These are phyloP conservation scores for Drosophila bocki DNA, from an alignment of 1,140 invertebrate species.

Conservation along the genomic window DNA sequence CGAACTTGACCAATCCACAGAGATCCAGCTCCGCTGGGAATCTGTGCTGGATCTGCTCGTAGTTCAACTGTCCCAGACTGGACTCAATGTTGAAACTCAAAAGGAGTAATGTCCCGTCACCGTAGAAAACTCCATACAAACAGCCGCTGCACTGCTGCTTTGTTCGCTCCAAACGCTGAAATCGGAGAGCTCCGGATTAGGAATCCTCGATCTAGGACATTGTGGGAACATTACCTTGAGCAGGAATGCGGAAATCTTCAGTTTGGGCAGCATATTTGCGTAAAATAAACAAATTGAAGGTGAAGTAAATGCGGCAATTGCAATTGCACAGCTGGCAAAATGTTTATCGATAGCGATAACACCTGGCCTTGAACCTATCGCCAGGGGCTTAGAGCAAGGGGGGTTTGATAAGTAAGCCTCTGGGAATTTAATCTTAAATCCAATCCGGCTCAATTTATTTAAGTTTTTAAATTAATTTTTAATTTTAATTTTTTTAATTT, in stretches of 20 bases:
- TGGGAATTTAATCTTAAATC: background rate
- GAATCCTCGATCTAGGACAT: background rate
- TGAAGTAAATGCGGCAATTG: conserved; percentile 34
- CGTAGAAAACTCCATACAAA: conserved; percentile 90
- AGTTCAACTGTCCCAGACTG: conserved; percentile 86
- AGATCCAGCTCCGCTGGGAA: conserved; percentile 91
- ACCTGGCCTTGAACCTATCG: conserved; percentile 9
- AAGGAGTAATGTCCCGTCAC: conserved; percentile 88
- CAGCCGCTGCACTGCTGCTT: conserved; percentile 88
- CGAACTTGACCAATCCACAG: conserved; percentile 89
- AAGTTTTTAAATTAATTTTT: too few relatives aligned
- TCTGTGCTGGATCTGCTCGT: conserved; percentile 87
- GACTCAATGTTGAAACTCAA: conserved; percentile 88
- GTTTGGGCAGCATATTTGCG: conserved; percentile 84
- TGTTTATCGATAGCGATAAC: conserved; percentile 50
- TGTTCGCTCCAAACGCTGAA: conserved; percentile 87
- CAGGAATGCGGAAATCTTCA: conserved; percentile 85
- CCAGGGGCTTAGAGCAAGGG: conserved; percentile 3
- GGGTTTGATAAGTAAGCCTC: background rate
- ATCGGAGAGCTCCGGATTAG: conserved; percentile 29
- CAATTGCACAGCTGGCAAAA: conserved; percentile 75
- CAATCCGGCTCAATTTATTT: background rate
- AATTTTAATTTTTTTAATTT: too few relatives aligned
- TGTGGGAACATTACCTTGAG: conserved; percentile 78
- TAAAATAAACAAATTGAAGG: conserved; percentile 23